Evolutionary conservation across 2,113 vertebrate genomes (phyloP), one percentile per base, ranked within the genome.

Genomic region (Rhodinocichla rosea): DNA sequence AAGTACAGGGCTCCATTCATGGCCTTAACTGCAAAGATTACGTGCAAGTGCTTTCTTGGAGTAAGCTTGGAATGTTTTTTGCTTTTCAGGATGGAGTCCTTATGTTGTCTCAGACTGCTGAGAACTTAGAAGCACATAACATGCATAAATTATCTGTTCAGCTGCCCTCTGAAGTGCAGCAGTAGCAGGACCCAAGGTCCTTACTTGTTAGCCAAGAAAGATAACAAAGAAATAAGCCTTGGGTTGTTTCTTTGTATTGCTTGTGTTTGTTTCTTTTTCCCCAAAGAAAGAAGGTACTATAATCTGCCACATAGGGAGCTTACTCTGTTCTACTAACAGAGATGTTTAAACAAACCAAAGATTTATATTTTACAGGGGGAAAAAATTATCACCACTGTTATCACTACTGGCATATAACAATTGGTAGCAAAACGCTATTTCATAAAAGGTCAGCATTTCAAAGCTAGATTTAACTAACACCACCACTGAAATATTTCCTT

Each of bases 361-460:
- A 83, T 81, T 92, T 75, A 3, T 64, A 81, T 49, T 92, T 92
- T 95, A 75, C 32, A 60, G 8, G 19, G 11, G 13, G 7, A 47
- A 32, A 73, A 73, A 64, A 73, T 17, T 85, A 77, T 71, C 64
- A 59, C 35, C 39, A 33, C 17, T 83, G 69, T 74, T 87, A 90
- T 78, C 81, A 67, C 37, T 78, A 65, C 23, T 65, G 21, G 32
- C 26, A 73, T 69, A 24, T 16, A 87, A 94, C 55, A 84, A 71
- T 37, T 37, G 52, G 62, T 80, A 88, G 68, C 77, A 84, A 89
- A 95, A 74, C 33, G 64, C 13, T 59, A 32, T 71, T 97, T 89
- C 67, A 91, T 64, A 49, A 71, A 83, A 94, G 84, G 56, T 92
- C 85, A 90, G 60, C 32, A 80, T 35, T 91, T 94, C 67, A 91